These are phyloP conservation scores for Panagrolaimus sp. DNA, from an alignment of 1,140 invertebrate genomes.

Conservation along the genomic window DNA sequence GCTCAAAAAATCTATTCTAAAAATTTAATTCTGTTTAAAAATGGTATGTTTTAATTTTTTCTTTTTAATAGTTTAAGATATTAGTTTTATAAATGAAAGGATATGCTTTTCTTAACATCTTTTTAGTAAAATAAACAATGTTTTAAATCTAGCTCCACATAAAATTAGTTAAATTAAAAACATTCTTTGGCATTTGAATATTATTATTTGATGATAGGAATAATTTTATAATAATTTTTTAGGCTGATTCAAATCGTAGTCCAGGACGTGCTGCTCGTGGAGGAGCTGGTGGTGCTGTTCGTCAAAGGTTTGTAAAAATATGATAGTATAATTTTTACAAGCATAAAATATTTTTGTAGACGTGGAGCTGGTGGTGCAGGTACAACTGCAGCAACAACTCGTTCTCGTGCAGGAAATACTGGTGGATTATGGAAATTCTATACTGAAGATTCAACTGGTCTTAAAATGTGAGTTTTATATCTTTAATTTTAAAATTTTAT, in stretches of 20 bases:
- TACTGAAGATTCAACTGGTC: constrained; percentile 97
- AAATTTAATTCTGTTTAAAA: no score
- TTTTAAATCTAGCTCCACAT: no score
- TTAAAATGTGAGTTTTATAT: constrained; percentile 75
- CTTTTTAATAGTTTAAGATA: no score
- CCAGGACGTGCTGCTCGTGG: constrained; percentile 44
- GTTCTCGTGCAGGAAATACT: constrained; percentile 71
- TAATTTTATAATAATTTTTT: not conserved
- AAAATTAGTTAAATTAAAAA: not conserved
- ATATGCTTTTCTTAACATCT: no score
- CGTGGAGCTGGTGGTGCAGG: constrained; percentile 50
- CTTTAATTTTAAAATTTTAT: no score
- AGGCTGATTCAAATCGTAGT: constrained; percentile 45
- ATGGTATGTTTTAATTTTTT: no score
- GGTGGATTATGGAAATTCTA: constrained; percentile 99
- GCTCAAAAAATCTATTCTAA: no score
- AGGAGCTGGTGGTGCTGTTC: constrained; percentile 38
- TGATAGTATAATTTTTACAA: not conserved
- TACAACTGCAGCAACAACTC: constrained; percentile 68
- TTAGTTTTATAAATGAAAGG: no score
- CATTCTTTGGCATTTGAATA: not conserved
- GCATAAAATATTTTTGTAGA: constrained; percentile 24
- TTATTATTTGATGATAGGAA: not conserved
- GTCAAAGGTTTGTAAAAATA: constrained; percentile 36
- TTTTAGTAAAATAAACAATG: no score